Base-by-base conservation (phyloP, 2,113 vertebrate genomes). In the Notiomystis cincta region DNA sequence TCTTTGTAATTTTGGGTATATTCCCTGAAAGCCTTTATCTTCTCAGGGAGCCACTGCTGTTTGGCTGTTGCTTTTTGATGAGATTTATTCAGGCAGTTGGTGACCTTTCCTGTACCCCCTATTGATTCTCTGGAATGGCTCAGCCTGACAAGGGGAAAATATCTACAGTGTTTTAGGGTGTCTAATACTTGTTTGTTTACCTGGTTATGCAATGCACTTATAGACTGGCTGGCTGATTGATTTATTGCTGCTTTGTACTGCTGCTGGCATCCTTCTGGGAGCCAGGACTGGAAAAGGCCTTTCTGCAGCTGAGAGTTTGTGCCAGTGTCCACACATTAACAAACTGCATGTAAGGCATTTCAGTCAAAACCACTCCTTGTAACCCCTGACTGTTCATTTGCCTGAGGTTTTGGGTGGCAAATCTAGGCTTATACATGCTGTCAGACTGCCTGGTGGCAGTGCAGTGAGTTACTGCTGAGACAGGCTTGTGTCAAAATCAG, bases 131-230 rank as follows among this genome's bases (percentile, higher is more conserved):
- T 82, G 76, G 42, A 94, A 80, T 12, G 7, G 31, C 71, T 90
- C 0, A 0, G 33, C 51, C 83, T 85, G 77, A 77, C 44, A 62
- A 89, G 53, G 40, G 87, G 42, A 82, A 94, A 94, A 70, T 47
- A 96, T 69, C 83, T 76, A 57, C 60, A 77, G 57, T 54, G 31
- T 65, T 96, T 93, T 61, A 78, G 72, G 79, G 33, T 87, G 72
- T 71, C 65, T 58, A 51, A 45, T 69, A 35, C 61, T 92, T 80
- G 42, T 91, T 95, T 93, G 60, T 94, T 95, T 96, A 69, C 62
- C 81, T 4, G 2, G 25, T 89, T 94, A 92, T 56, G 70, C 83
- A 92, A 81, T 76, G 50, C 69, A 87, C 38, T 95, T 89, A n/a
- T 6, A 77, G 61, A 50, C 30, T 50, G 62, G 6, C 42, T 57